phyloP scores from a whole-genome alignment of 2,888 invertebrate genomes.

The Scotopteryx bipunctaria region DNA sequence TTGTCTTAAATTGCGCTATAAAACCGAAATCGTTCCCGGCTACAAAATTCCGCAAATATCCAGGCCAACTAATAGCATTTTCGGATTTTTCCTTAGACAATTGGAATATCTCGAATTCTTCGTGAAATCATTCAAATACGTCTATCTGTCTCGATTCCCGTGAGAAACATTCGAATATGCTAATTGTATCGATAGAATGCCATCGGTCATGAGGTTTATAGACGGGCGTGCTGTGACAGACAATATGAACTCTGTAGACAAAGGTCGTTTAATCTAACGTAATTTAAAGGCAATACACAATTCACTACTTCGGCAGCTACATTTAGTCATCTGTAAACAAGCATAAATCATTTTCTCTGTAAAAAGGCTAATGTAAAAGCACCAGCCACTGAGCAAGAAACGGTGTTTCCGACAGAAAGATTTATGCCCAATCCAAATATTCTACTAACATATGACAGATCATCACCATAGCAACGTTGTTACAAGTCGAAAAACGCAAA shows the following conservation, averaged over 20 bases:
- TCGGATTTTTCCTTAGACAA: constrained; percentile 26
- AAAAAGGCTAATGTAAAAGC: too few relatives aligned
- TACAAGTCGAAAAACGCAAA: too few relatives aligned
- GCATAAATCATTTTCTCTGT: too few relatives aligned
- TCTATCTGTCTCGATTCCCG: constrained; percentile 44
- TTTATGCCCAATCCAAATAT: too few relatives aligned
- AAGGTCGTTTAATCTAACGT: constrained; percentile 14
- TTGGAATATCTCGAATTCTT: constrained; percentile 40
- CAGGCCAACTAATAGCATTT: constrained; percentile 22
- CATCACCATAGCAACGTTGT: too few relatives aligned
- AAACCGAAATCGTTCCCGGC: constrained; percentile 25
- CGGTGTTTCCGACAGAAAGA: too few relatives aligned
- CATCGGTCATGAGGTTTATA: constrained; percentile 33
- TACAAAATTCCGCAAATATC: constrained; percentile 37
- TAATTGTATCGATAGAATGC: constrained; percentile 40
- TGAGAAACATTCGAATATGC: constrained; percentile 51
- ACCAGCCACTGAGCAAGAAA: too few relatives aligned
- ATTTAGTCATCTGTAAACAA: neutral
- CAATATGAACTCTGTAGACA: constrained; percentile 8
- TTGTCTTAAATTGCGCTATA: constrained; percentile 27
- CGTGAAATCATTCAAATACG: constrained; percentile 38
- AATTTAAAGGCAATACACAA: constrained; percentile 5
- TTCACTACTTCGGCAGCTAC: neutral
- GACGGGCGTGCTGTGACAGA: constrained; percentile 28
- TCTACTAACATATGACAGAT: too few relatives aligned